A percentile compares a stretch with the other conserved stretches of the same genome.
Evolutionary conservation across 1,140 invertebrate species (phyloP).

Genomic region (Drosophila nigromelanica): DNA sequence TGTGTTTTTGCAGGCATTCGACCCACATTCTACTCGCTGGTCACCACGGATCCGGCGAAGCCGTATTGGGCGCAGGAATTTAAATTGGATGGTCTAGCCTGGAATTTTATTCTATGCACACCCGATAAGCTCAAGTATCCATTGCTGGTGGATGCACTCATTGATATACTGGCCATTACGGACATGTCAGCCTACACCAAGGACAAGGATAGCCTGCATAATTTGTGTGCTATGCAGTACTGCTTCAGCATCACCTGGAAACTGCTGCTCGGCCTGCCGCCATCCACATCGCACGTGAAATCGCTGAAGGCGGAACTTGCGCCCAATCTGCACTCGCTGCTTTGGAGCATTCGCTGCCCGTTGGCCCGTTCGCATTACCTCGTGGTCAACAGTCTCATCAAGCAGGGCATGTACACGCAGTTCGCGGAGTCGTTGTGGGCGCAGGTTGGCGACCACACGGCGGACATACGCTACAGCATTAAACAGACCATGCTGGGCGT

Average conservation of each 20-base stretch:
- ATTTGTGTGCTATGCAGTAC: constrained; percentile 94
- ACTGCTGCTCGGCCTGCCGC: constrained; percentile 91
- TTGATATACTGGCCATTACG: constrained; percentile 90
- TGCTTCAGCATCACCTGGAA: constrained; percentile 89
- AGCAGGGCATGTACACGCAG: constrained; percentile 84
- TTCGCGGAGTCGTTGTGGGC: constrained; percentile 76
- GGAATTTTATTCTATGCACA: constrained; percentile 95
- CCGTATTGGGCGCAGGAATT: constrained; percentile 87
- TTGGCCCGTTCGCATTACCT: constrained; percentile 70
- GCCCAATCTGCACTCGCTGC: constrained; percentile 85
- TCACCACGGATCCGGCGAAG: constrained; percentile 58
- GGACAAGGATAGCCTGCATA: constrained; percentile 87
- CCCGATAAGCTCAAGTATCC: constrained; percentile 96
- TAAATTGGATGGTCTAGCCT: constrained; percentile 96
- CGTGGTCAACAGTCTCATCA: constrained; percentile 80
- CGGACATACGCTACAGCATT: constrained; percentile 74
- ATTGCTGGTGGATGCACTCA: constrained; percentile 92
- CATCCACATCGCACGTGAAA: constrained; percentile 94
- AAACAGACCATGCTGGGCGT: constrained; percentile 75
- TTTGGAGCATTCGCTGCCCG: constrained; percentile 85
- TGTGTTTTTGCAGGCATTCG: constrained; percentile 64
- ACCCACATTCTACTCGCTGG: constrained; percentile 82
- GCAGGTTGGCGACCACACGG: constrained; percentile 72
- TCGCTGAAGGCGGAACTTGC: constrained; percentile 86
- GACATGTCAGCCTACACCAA: constrained; percentile 87